Evolutionary conservation across 2,888 invertebrate species (phyloP).

Genomic region (Leptinotarsa haldemani): DNA sequence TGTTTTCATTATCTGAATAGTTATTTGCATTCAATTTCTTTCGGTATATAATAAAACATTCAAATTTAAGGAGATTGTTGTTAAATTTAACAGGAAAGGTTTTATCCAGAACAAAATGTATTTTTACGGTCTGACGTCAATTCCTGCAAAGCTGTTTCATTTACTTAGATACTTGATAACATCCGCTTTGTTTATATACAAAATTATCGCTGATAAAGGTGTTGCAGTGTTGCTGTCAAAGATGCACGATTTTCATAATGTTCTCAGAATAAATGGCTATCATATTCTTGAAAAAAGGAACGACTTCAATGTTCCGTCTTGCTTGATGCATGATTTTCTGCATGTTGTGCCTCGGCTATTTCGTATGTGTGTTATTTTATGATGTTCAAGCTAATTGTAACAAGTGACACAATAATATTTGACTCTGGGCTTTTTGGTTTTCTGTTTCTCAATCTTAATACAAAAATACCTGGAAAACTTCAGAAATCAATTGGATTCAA

Average conservation of each 20-base stretch:
- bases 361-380: too few relatives aligned
- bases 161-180: not conserved
- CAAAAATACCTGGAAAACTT: too few relatives aligned
- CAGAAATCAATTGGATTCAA: too few relatives aligned
- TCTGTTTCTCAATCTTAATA: too few relatives aligned
- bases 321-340: too few relatives aligned
- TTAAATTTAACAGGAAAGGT: not conserved
- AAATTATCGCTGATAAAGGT: not conserved
- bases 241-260: not conserved
- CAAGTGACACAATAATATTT: too few relatives aligned
- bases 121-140: slow-evolving; percentile 1
- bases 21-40: not conserved
- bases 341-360: too few relatives aligned
- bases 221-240: not conserved
- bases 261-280: too few relatives aligned
- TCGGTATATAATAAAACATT: not conserved
- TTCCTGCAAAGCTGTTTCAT: not conserved
- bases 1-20: not conserved
- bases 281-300: too few relatives aligned
- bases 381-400: too few relatives aligned
- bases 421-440: too few relatives aligned
- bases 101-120: not conserved
- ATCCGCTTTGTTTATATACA: slow-evolving; percentile 7
- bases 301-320: too few relatives aligned
- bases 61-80: not conserved